Evolutionary conservation across 2,888 invertebrate genomes (phyloP).

Genomic region (Clostera curtula): DNA sequence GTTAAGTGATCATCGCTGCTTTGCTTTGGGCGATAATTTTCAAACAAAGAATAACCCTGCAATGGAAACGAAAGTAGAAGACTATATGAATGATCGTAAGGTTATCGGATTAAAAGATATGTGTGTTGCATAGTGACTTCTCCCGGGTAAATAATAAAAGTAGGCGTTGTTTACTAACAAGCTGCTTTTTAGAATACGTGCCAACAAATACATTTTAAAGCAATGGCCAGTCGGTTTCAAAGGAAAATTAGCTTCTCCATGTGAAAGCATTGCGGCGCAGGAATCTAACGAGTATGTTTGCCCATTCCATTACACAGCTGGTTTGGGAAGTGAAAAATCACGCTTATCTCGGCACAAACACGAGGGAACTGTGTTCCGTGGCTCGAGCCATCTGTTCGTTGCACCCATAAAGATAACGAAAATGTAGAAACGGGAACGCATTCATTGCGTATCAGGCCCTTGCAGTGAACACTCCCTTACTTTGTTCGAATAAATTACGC

Average conservation of each 20-base stretch:
- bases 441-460: conserved; percentile 60
- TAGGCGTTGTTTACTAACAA: conserved; percentile 62
- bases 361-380: conserved; percentile 59
- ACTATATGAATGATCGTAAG: conserved; percentile 16
- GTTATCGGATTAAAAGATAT: conserved; percentile 26
- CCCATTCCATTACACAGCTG: conserved; percentile 59
- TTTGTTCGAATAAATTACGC: conserved; percentile 44
- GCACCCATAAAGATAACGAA: conserved; percentile 73
- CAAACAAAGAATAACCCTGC: conserved; percentile 21
- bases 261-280: conserved; percentile 50
- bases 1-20: conserved; percentile 35
- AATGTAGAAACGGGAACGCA: conserved; percentile 57
- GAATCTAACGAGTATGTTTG: conserved; percentile 56
- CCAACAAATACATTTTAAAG: conserved; percentile 23
- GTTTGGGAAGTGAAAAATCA: conserved; percentile 72
- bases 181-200: conserved; percentile 16
- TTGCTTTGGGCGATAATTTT: conserved; percentile 16
- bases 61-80: conserved; percentile 28
- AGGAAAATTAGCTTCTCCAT: conserved; percentile 51
- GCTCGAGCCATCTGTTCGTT: conserved; percentile 68
- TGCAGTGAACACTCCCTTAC: conserved; percentile 46
- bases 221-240: conserved; percentile 31
- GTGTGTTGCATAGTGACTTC: conserved; percentile 43
- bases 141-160: conserved; percentile 34
- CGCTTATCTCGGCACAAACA: conserved; percentile 65